phyloP scores from a whole-genome alignment of 2,113 vertebrate genomes.

The Chrysemys picta region DNA sequence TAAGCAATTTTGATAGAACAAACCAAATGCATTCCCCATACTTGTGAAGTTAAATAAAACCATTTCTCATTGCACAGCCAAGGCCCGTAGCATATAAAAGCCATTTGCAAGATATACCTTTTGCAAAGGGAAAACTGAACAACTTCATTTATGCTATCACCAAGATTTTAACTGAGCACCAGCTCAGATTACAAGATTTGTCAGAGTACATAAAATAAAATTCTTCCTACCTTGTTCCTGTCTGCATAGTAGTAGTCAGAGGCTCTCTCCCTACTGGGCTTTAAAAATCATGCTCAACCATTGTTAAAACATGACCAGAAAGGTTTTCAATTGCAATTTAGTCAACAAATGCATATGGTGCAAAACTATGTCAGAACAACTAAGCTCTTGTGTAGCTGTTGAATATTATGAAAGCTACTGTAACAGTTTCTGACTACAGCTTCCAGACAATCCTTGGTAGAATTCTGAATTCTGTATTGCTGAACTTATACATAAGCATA shows the following conservation, averaged over 20 bases:
- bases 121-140: not conserved
- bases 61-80: not conserved
- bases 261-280: not conserved
- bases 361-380: not conserved
- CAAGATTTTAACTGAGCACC: not conserved
- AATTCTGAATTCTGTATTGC: constrained; percentile 28
- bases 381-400: not conserved
- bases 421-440: not conserved
- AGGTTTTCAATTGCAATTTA: not conserved
- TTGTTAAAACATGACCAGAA: rapidly evolving
- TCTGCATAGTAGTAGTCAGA: not conserved
- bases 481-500: rapidly evolving
- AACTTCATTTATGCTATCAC: not conserved
- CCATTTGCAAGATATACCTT: not conserved
- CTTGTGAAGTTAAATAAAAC: no score
- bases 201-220: not conserved
- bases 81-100: not conserved
- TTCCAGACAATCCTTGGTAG: constrained; percentile 12
- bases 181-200: not conserved
- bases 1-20: not conserved
- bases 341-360: not conserved
- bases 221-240: not conserved
- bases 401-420: not conserved
- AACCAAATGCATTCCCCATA: not conserved
- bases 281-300: not conserved